A percentile compares a stretch with the other conserved stretches of the same genome.
Evolutionary conservation across 2,113 vertebrate genomes (phyloP).

Genomic region (Arenaria interpres): DNA sequence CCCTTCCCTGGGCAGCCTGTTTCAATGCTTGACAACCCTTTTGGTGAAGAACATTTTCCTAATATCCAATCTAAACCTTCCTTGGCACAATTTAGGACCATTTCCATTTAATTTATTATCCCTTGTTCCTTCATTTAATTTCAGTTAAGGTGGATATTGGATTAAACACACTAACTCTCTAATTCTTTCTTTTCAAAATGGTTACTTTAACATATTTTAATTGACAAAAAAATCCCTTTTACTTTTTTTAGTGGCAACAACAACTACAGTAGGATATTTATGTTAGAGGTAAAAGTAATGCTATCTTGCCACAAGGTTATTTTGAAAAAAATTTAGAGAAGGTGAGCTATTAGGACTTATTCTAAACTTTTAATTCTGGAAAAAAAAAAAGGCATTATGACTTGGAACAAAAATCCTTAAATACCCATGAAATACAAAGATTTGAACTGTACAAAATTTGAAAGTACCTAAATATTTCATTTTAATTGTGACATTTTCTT

Average conservation of each 20-base stretch:
- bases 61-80: not conserved
- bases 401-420: not conserved
- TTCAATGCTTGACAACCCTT: not conserved
- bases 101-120: not conserved
- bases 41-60: not conserved
- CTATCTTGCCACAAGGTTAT: not conserved
- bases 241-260: not conserved
- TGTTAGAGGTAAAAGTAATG: not conserved
- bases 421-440: not conserved
- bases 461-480: not conserved
- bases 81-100: not conserved
- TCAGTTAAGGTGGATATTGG: not conserved
- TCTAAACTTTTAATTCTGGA: not conserved
- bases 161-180: not conserved
- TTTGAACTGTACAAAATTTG: not conserved
- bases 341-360: not conserved
- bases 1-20: not conserved
- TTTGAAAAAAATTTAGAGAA: not conserved
- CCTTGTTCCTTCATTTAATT: not conserved
- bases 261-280: not conserved
- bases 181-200: not conserved
- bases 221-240: not conserved
- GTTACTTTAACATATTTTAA: not conserved
- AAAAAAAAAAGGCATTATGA: not conserved
- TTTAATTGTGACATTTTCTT: not conserved